Percentiles rank a stretch among this genome's conserved stretches.
These are phyloP conservation scores for Stigmatopora argus DNA, from an alignment of 2,113 vertebrate genomes.

Conservation along the genomic window DNA sequence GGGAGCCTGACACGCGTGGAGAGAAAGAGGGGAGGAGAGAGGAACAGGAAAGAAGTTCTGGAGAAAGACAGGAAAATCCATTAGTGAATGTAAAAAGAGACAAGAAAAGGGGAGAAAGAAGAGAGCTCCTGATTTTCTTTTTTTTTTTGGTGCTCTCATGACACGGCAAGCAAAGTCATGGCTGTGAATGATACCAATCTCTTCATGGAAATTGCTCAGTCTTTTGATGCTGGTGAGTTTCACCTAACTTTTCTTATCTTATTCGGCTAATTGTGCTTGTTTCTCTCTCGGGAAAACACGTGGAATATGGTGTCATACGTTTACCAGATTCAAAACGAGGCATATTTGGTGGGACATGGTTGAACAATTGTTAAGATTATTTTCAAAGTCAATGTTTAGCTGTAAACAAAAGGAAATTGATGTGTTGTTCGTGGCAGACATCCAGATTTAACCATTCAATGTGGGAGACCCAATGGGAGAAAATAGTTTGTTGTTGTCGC, in stretches of 20 bases:
- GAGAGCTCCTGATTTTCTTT: conserved; percentile 22
- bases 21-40: conserved; percentile 36
- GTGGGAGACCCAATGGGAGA: conserved; percentile 9
- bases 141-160: conserved; percentile 28
- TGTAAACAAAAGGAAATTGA: conserved; percentile 35
- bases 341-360: neutral
- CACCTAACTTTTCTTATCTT: conserved; percentile 28
- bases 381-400: conserved; percentile 25
- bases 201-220: conserved; percentile 66
- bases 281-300: conserved; percentile 29
- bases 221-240: conserved; percentile 71
- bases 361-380: conserved; percentile 54
- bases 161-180: conserved; percentile 75
- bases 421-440: conserved; percentile 46
- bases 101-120: conserved; percentile 28
- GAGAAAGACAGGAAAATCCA: conserved; percentile 51
- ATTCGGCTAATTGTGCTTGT: conserved; percentile 4
- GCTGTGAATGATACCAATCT: conserved; percentile 74
- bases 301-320: neutral
- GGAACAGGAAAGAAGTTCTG: conserved; percentile 47
- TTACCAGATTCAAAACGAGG: neutral
- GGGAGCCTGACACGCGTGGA: conserved; percentile 31
- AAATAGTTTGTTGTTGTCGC: conserved; percentile 8
- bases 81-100: conserved; percentile 37
- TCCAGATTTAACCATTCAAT: conserved; percentile 39